Evolutionary conservation across 1,140 invertebrate genomes (phyloP).

Genomic region (Tetramorium parvispinum): DNA sequence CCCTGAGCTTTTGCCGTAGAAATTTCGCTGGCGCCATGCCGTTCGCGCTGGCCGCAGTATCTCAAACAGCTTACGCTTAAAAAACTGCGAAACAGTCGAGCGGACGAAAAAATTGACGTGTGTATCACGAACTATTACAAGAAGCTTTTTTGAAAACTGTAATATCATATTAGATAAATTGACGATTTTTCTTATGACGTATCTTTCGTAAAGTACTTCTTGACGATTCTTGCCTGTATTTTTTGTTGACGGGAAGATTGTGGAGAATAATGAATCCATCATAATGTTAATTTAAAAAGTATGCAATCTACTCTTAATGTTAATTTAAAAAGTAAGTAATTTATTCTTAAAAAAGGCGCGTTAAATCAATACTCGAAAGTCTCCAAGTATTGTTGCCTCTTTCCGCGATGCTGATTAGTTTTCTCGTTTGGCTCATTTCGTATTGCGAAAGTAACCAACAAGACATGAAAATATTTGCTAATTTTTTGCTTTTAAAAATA

Average conservation of each 20-base stretch:
- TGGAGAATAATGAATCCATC: not conserved
- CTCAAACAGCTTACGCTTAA: not conserved
- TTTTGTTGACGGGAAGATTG: not conserved
- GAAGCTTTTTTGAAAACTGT: not conserved
- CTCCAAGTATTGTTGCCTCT: too few relatives aligned
- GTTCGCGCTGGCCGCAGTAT: constrained; percentile 31
- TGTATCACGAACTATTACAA: not conserved
- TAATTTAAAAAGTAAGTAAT: not conserved
- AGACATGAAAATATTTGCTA: too few relatives aligned
- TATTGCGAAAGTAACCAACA: too few relatives aligned
- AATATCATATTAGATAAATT: not conserved
- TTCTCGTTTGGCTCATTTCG: too few relatives aligned
- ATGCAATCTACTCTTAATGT: not conserved
- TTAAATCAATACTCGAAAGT: too few relatives aligned
- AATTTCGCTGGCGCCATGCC: constrained; percentile 16
- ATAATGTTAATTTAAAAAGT: not conserved
- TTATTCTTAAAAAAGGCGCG: too few relatives aligned
- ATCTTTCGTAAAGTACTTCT: not conserved
- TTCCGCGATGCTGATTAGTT: too few relatives aligned
- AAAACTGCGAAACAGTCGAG: not conserved
- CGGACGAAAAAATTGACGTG: not conserved
- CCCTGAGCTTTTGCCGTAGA: not conserved
- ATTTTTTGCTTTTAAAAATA: too few relatives aligned
- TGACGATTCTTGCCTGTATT: too few relatives aligned
- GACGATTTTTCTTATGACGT: not conserved